Base-by-base conservation (phyloP, 2,113 vertebrate species). In the Chloroceryle aenea region DNA sequence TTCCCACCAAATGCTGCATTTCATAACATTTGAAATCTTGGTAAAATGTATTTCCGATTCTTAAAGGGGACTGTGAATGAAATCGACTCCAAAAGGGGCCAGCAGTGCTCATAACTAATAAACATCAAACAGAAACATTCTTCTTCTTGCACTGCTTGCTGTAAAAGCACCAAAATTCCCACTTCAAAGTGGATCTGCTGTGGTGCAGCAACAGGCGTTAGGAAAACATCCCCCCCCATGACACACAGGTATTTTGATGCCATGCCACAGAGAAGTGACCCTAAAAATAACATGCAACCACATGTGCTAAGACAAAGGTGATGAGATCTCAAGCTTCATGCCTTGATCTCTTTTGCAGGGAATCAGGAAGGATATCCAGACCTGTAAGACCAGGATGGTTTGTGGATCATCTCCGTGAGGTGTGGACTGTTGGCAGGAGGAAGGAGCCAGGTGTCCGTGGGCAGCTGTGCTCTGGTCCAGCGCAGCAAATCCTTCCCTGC, bases 41-140 rank as follows among this genome's bases (percentile, higher is more conserved):
- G 67, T 68, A 67, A 63, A 73, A 55, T 0, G 9, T 19, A 63
- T 95, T 96, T 94, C 92, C 1, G 4, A 34, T 36, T 90, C 77
- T 86, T 94, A 63, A 90, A 93, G 82, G 83, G 86, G 32, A 76
- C 81, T 16, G 7, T 10, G 85, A 10, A 4, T 76, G 72, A 93
- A 95, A 87, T 47, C 68, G 48, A 12, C 89, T 90, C 87, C 93
- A 53, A 82, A 89, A 62, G 71, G 78, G 30, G 67, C 85, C 72
- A 69, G 63, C 52, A 58, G n/a, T 38, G 78, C 63, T 96, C 83
- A 53, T 23, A 87, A 16, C 72, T 72, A 92, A 91, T 73, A 95
- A 89, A 38, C 87, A 88, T 72, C 93, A 92, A 89, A 93, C 47
- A 20, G 32, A 12, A 94, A 61, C 59, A 15, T 61, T 85, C 72